phyloP scores from a whole-genome alignment of 2,113 vertebrate genomes.

The Pungitius pungitius region DNA sequence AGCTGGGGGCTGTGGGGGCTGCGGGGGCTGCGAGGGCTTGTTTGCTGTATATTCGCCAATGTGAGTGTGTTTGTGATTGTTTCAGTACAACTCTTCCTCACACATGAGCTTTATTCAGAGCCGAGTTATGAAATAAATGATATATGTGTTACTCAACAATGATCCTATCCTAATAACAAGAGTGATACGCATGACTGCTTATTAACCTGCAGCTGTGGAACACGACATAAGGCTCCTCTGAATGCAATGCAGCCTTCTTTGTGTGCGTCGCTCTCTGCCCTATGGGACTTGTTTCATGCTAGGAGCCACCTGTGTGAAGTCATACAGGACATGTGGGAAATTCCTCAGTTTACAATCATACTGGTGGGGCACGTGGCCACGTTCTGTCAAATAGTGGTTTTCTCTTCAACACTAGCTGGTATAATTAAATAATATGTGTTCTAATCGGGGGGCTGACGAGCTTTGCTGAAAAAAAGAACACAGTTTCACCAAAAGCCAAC shows the following conservation, averaged over 20 bases:
- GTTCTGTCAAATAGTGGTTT: background rate
- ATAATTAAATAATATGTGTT: background rate
- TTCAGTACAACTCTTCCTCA: background rate
- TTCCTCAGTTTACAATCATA: background rate
- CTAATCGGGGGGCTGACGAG: no score
- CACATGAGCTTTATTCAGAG: conserved; percentile 2
- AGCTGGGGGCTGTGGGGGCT: background rate
- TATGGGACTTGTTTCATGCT: background rate
- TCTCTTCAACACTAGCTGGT: background rate
- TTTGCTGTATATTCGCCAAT: background rate
- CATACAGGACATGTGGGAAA: background rate
- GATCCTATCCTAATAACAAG: background rate
- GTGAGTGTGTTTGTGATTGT: background rate
- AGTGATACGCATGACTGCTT: background rate
- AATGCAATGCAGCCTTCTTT: background rate
- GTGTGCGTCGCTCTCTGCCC: background rate
- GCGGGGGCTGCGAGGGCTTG: background rate
- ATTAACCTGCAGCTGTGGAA: background rate
- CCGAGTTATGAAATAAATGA: background rate
- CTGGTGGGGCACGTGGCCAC: background rate
- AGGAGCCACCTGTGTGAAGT: no score
- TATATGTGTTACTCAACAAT: background rate
- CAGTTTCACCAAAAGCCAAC: no score
- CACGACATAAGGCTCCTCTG: background rate
- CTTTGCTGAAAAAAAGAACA: no score